Evolutionary conservation across 2,888 invertebrate genomes (phyloP), one percentile per base, ranked within the genome.

Genomic region (Pilophorus perplexus): DNA sequence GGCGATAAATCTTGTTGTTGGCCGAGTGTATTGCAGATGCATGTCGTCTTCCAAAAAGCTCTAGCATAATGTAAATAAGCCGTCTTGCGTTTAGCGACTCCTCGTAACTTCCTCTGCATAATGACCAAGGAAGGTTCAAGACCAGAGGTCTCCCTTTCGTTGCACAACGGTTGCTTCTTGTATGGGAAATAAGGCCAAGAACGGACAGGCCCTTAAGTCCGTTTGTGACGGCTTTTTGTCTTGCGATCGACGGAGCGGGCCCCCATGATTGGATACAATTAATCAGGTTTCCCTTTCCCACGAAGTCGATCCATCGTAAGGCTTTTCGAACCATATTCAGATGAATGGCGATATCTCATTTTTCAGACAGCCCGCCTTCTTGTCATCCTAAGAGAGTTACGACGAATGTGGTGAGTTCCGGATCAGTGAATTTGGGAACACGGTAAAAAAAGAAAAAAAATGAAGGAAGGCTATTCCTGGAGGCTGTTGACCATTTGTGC

Each of bases 161-260:
- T n/a, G n/a, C 25, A 46, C 25, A 22, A 44, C 44, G 44, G 44
- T 22, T 18, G 44, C 22, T 44, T 44, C 44, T n/a, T 25, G 46
- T 46, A 46, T 46, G 46, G 46, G 46, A 46, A 23, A 46, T 46
- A 46, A 46, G 46, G 46, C 46, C 46, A 46, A 46, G 46, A 46
- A 22, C 46, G 25, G 23, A 25, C n/a, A 3, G 23, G 46, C 46
- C 46, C 46, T 46, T 46, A 46, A 23, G 23, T 46, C 5, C 3
- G 23, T 22, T 46, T 12, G 44, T 6, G 12, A 46, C 46, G 46
- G 46, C 46, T 46, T 46, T 46, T 46, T 46, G 46, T 46, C 46
- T 46, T 46, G 46, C 12, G 46, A 25, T 22, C 23, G 25, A 25
- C 46, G 46, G 25, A 46, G 22, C 46, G 23, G 12, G 46, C 25